Conservation (phyloP, 2,797 vertebrate genomes). For the Takifugu rubripes region DNA sequence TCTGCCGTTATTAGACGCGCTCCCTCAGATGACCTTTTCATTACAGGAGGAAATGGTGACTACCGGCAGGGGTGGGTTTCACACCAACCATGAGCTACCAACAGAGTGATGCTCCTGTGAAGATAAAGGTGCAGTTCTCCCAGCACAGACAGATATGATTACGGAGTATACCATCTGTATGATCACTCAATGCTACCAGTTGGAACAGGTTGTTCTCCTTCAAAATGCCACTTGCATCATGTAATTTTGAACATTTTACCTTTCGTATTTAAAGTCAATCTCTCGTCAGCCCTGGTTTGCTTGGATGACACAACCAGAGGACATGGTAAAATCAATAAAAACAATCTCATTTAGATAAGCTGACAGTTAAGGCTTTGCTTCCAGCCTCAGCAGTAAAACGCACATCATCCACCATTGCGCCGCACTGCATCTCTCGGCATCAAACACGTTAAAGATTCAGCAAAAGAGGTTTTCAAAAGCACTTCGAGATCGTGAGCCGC, state of each 20-base stretch:
- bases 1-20: slow-evolving; percentile 30
- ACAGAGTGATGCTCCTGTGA: neutral
- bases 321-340: slow-evolving; percentile 45
- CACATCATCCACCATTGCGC: slow-evolving; percentile 21
- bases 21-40: slow-evolving; percentile 46
- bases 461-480: neutral
- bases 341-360: slow-evolving; percentile 59
- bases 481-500: neutral
- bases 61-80: slow-evolving; percentile 11
- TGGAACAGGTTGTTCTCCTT: slow-evolving; percentile 18
- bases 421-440: slow-evolving; percentile 34
- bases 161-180: neutral
- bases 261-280: slow-evolving; percentile 46
- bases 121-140: neutral
- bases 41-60: slow-evolving; percentile 21
- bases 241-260: slow-evolving; percentile 43
- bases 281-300: slow-evolving; percentile 26
- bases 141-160: slow-evolving; percentile 10
- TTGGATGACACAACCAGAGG: slow-evolving; percentile 33
- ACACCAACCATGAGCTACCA: slow-evolving; percentile 4
- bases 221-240: slow-evolving; percentile 37
- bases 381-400: slow-evolving; percentile 20
- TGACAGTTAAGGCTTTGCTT: slow-evolving; percentile 39
- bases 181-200: slow-evolving; percentile 15
- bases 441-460: slow-evolving; percentile 41